A percentile compares a stretch with the other conserved stretches of the same genome.
Evolutionary conservation across 2,113 vertebrate species (phyloP).

Genomic region (Gallinago paraguaiae): DNA sequence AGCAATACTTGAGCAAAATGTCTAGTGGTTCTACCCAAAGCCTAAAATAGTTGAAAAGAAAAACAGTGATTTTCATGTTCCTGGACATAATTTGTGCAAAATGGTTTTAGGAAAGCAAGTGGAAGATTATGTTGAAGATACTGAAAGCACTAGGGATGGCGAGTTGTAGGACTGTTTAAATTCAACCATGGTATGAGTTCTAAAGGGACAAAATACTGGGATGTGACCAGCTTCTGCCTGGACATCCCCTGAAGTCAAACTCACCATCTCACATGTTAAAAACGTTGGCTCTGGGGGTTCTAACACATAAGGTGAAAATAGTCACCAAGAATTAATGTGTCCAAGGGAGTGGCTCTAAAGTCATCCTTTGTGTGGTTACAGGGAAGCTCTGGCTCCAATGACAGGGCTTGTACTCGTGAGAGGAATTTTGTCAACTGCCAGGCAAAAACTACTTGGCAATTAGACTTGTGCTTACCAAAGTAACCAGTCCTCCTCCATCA

Average conservation of each 20-base stretch:
- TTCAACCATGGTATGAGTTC: constrained; percentile 19
- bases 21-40: constrained; percentile 70
- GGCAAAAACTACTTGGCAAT: constrained; percentile 13
- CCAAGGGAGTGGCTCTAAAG: not conserved
- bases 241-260: not conserved
- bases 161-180: constrained; percentile 27
- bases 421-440: not conserved
- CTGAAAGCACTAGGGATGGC: not conserved
- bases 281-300: not conserved
- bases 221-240: not conserved
- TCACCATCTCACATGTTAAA: not conserved
- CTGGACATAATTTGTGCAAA: constrained; percentile 27
- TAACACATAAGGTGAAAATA: not conserved
- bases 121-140: constrained; percentile 6
- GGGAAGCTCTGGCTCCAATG: not conserved
- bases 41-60: constrained; percentile 30
- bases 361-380: not conserved
- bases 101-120: constrained; percentile 8
- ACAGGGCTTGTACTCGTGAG: not conserved
- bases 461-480: not conserved
- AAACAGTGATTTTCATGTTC: constrained; percentile 32
- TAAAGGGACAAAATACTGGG: constrained; percentile 10
- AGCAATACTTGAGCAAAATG: constrained; percentile 60
- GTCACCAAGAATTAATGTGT: not conserved
- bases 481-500: not conserved